Evolutionary conservation across 2,113 vertebrate species (phyloP).

Genomic region (Ailurus styani): DNA sequence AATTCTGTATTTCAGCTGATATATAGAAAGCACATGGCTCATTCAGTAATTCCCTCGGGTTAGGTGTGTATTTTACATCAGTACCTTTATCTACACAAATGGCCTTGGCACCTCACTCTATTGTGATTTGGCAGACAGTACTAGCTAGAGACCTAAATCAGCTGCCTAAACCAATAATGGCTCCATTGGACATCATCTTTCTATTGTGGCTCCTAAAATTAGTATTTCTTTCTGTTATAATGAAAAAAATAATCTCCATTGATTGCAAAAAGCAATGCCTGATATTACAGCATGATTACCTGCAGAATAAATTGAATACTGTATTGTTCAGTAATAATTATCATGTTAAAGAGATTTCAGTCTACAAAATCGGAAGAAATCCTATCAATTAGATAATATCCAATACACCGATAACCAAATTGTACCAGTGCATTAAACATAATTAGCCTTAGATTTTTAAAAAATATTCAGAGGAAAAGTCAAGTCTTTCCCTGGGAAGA

Average conservation of each 20-base stretch:
- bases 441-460: slow-evolving; percentile 30
- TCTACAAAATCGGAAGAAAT: neutral
- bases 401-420: slow-evolving; percentile 28
- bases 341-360: slow-evolving; percentile 46
- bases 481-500: neutral
- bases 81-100: slow-evolving; percentile 34
- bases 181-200: slow-evolving; percentile 51
- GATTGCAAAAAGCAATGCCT: slow-evolving; percentile 51
- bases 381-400: slow-evolving; percentile 31
- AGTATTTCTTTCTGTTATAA: slow-evolving; percentile 61
- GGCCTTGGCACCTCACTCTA: neutral
- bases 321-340: slow-evolving; percentile 57
- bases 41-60: slow-evolving; percentile 13
- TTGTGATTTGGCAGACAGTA: slow-evolving; percentile 51
- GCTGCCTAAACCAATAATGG: slow-evolving; percentile 45
- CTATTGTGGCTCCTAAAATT: slow-evolving; percentile 54
- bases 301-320: slow-evolving; percentile 51
- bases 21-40: slow-evolving; percentile 29
- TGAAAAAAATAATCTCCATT: slow-evolving; percentile 53
- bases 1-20: slow-evolving; percentile 5
- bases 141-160: slow-evolving; percentile 40
- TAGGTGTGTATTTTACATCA: slow-evolving; percentile 31
- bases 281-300: slow-evolving; percentile 49
- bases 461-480: neutral
- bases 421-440: slow-evolving; percentile 47